Percentiles rank a stretch among this genome's conserved stretches.
These are phyloP conservation scores for Petrolisthes manimaculis DNA, from an alignment of 2,888 invertebrate genomes.

Conservation along the genomic window DNA sequence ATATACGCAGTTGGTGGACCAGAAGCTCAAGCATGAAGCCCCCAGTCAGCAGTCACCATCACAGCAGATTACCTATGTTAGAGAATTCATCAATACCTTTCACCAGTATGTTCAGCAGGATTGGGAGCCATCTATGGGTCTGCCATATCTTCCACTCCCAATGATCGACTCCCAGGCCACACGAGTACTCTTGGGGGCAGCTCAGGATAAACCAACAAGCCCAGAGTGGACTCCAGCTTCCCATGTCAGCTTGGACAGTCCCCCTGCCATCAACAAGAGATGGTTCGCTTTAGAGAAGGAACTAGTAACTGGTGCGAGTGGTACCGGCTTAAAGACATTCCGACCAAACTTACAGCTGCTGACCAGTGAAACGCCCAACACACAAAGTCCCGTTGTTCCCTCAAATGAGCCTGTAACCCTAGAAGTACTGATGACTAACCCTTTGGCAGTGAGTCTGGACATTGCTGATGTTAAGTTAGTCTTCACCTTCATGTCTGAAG, in stretches of 20 bases:
- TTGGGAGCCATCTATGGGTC: slow-evolving; percentile 44
- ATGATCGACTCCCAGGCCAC: slow-evolving; percentile 54
- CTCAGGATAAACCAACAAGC: slow-evolving; percentile 30
- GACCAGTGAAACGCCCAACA: slow-evolving; percentile 71
- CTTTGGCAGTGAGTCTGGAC: slow-evolving; percentile 79
- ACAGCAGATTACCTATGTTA: slow-evolving; percentile 71
- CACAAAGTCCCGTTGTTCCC: slow-evolving; percentile 68
- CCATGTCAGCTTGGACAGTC: slow-evolving; percentile 50
- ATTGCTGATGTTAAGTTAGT: slow-evolving; percentile 80
- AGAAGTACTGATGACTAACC: slow-evolving; percentile 82
- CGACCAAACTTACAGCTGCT: slow-evolving; percentile 83
- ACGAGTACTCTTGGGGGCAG: slow-evolving; percentile 52
- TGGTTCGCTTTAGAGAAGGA: slow-evolving; percentile 76
- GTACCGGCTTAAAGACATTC: slow-evolving; percentile 80
- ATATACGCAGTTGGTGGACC: slow-evolving; percentile 78
- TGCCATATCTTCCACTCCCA: slow-evolving; percentile 58
- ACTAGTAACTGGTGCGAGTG: slow-evolving; percentile 79
- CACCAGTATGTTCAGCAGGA: slow-evolving; percentile 58
- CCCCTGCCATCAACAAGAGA: slow-evolving; percentile 14
- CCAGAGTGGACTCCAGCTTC: slow-evolving; percentile 54
- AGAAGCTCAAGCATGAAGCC: slow-evolving; percentile 64
- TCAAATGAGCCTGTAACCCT: slow-evolving; percentile 83
- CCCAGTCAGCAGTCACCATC: slow-evolving; percentile 69
- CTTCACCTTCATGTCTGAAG: slow-evolving; percentile 76
- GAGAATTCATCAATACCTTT: slow-evolving; percentile 57